These are phyloP conservation scores for Bruchidius siliquastri DNA, from an alignment of 2,888 invertebrate species.

Conservation along the genomic window DNA sequence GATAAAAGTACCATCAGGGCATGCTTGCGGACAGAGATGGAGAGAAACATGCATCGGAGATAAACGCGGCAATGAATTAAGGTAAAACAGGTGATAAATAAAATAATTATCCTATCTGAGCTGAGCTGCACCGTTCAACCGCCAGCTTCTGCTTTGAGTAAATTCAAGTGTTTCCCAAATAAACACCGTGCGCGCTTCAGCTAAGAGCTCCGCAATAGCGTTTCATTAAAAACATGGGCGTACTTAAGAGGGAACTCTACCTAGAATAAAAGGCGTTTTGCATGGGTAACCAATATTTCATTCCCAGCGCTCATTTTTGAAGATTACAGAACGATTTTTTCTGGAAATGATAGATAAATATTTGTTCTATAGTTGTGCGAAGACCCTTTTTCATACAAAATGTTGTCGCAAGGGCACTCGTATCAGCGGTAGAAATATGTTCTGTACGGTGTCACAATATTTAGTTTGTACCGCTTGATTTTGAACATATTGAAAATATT, in stretches of 20 bases:
- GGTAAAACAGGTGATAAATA: constrained; percentile 19
- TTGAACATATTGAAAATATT: too few relatives aligned
- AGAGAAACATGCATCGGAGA: not conserved
- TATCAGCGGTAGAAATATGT: too few relatives aligned
- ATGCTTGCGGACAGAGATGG: not conserved
- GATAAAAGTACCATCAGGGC: not conserved
- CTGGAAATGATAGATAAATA: too few relatives aligned
- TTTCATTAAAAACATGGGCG: not conserved
- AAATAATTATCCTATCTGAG: constrained; percentile 26
- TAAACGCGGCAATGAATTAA: constrained; percentile 13
- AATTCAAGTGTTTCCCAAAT: constrained; percentile 32
- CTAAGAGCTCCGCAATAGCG: not conserved
- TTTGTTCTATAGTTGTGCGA: too few relatives aligned
- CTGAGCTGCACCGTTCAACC: not conserved
- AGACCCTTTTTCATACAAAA: too few relatives aligned
- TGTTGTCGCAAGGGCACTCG: too few relatives aligned
- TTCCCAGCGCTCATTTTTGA: too few relatives aligned
- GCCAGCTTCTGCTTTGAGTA: constrained; percentile 13
- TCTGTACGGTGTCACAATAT: too few relatives aligned
- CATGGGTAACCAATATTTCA: too few relatives aligned
- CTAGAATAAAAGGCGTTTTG: too few relatives aligned
- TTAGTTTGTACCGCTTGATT: too few relatives aligned
- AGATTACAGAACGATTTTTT: too few relatives aligned
- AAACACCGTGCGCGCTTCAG: constrained; percentile 19
- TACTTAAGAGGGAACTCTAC: not conserved